phyloP scores from a whole-genome alignment of 2,888 invertebrate species.

The Vesta saturnalis region DNA sequence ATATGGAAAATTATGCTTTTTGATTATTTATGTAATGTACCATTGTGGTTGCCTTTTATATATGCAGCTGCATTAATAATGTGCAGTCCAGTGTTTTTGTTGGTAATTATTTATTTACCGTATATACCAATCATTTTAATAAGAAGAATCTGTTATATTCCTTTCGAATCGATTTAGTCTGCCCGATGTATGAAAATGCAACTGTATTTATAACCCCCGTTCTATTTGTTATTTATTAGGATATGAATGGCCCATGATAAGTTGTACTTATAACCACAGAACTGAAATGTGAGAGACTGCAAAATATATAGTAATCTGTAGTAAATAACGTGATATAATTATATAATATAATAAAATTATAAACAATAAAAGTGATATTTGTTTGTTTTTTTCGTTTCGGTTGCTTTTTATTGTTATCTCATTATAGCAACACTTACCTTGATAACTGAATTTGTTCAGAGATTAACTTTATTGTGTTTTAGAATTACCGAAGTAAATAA shows the following conservation, averaged over 20 bases:
- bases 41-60: constrained; percentile 69
- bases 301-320: not conserved
- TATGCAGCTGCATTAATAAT: constrained; percentile 73
- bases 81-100: constrained; percentile 73
- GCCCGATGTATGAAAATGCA: too few species aligned
- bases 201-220: too few species aligned
- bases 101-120: constrained; percentile 74
- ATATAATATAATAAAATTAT: not conserved
- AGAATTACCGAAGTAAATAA: too few species aligned
- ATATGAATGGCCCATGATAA: not conserved
- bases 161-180: constrained; percentile 71
- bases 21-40: constrained; percentile 51
- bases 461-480: not conserved
- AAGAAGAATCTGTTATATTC: constrained; percentile 73
- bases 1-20: constrained; percentile 39
- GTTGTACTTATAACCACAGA: not conserved
- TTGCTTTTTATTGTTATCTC: not conserved
- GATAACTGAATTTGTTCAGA: not conserved
- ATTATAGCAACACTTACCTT: not conserved
- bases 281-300: not conserved
- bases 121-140: constrained; percentile 75
- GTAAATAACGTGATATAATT: not conserved
- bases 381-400: not conserved
- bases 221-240: too few species aligned
- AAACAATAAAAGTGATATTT: not conserved